Percentiles rank a stretch among this genome's conserved stretches.
phyloP scores from a whole-genome alignment of 2,113 vertebrate genomes.

The Carettochelys insculpta region DNA sequence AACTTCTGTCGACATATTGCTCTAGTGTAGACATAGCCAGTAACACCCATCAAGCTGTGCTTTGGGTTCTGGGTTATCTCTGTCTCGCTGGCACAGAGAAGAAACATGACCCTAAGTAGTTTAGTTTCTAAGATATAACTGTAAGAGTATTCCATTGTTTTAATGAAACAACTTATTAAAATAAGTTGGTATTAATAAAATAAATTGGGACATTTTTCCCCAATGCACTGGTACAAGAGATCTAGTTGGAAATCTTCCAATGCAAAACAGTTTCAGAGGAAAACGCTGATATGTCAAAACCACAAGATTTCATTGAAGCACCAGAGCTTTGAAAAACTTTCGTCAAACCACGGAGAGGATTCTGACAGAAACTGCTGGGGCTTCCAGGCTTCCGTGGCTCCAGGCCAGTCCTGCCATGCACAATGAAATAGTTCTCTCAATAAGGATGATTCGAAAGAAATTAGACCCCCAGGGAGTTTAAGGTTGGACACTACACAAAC shows the following conservation, averaged over 20 bases:
- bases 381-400: background rate
- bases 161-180: too few relatives aligned
- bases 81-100: too few relatives aligned
- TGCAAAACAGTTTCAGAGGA: background rate
- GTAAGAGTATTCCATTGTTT: too few relatives aligned
- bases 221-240: background rate
- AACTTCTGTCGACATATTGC: too few relatives aligned
- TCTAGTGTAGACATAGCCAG: too few relatives aligned
- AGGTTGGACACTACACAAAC: background rate
- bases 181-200: too few relatives aligned
- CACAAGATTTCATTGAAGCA: background rate
- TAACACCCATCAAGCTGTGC: background rate
- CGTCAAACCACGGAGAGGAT: background rate
- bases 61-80: background rate
- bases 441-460: background rate
- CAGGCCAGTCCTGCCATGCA: background rate
- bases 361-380: background rate
- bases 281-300: background rate
- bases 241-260: background rate
- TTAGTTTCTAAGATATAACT: background rate
- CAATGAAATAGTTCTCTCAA: background rate
- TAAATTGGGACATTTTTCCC: background rate
- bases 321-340: background rate
- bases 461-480: accelerated
- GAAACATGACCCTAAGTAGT: background rate